Percentiles rank a stretch among this genome's conserved stretches.
phyloP scores from a whole-genome alignment of 2,797 vertebrate species.

The Xyrichtys novacula region DNA sequence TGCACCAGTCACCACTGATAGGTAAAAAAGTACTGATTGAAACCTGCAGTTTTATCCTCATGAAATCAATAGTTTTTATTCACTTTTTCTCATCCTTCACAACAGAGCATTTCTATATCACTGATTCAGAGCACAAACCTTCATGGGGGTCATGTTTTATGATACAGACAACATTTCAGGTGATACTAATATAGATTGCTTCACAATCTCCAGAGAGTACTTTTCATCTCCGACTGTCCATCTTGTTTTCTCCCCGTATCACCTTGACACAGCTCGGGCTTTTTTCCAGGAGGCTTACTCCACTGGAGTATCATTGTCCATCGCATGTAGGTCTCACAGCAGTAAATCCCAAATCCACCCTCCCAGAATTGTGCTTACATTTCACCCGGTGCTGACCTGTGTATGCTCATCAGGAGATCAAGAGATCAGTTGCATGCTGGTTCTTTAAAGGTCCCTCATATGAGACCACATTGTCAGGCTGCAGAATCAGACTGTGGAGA shows the following conservation, averaged over 20 bases:
- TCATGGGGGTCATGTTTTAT: constrained; percentile 25
- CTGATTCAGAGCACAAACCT: constrained; percentile 25
- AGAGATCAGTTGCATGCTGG: neutral
- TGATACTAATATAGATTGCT: constrained; percentile 30
- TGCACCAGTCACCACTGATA: no score
- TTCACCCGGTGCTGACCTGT: constrained; percentile 5
- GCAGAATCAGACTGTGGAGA: neutral
- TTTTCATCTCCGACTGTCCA: constrained; percentile 50
- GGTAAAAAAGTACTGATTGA: neutral
- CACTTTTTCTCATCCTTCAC: constrained; percentile 1
- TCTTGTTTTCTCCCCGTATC: constrained; percentile 47
- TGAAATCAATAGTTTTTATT: constrained; percentile 22
- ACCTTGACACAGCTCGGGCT: constrained; percentile 15
- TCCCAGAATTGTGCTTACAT: neutral
- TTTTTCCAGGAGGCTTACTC: constrained; percentile 28
- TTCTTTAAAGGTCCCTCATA: neutral
- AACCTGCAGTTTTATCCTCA: neutral
- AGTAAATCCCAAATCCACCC: constrained; percentile 15
- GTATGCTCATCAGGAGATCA: neutral
- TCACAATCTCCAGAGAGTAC: constrained; percentile 39
- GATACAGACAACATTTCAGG: constrained; percentile 31
- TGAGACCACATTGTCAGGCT: neutral
- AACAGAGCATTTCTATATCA: neutral
- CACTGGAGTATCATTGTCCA: constrained; percentile 31
- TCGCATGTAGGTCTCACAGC: constrained; percentile 10